Base-by-base conservation (phyloP, 2,113 vertebrate genomes). In the Chloropsis hardwickii region DNA sequence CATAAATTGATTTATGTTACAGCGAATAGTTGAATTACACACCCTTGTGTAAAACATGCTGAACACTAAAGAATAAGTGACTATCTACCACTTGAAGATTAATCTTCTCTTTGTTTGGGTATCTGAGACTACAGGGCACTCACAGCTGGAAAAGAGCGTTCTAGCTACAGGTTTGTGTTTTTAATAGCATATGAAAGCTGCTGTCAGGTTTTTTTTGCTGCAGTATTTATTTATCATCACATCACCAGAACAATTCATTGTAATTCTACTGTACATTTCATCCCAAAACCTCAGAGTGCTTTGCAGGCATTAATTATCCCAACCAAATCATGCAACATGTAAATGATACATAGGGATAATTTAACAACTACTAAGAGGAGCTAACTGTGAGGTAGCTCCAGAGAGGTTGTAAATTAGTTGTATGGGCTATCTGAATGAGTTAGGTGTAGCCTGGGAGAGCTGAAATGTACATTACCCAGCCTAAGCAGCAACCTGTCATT, bases 41-140 rank as follows among this genome's bases (percentile, higher is more conserved):
- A 91, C 47, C 62, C 76, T 84, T 81, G 95, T 93, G 82, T 90
- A 95, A 95, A 95, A 94, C 88, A 92, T 22, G 90, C 77, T 65
- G 86, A 95, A 84, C 58, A n/a, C 83, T 89, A 70, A 93, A 92
- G 74, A 88, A 87, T 76, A 72, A 92, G 90, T 88, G 88, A 48
- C 91, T 90, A 39, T 74, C 90, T 70, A 76, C 88, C 79, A 48
- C 87, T 78, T 94, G 87, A 96, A 89, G 92, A 88, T 94, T 93
- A 95, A 95, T 96, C 87, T 92, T 88, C 73, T 91, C 85, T 93
- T 65, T 88, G 35, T 92, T 92, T 85, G 60, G 88, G 81, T 76
- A 82, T 85, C 85, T 86, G 69, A 94, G 85, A 72, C 57, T 67
- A 71, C 40, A 89, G 90, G 69, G 61, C 51, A 70, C 84, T 94